Base-by-base conservation (phyloP, 2,113 vertebrate species). In the Brachionichthys hirsutus region DNA sequence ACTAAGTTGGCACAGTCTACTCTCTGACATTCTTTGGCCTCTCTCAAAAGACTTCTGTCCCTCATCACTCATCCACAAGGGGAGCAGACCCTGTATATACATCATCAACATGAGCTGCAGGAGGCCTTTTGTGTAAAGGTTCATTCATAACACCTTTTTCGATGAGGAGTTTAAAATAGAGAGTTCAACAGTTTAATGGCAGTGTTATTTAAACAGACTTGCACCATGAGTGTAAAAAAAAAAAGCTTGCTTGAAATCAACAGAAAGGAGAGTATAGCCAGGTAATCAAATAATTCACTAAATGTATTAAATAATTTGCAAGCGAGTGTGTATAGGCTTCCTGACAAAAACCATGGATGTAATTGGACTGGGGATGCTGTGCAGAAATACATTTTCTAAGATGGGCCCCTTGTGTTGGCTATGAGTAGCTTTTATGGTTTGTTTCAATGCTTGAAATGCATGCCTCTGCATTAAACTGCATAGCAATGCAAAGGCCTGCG, bases 31-130 rank as follows among this genome's bases (percentile, higher is more conserved):
- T 85, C 77, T 74, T 82, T 70, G 53, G 75, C 77, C 24, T 49
- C 72, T 62, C 73, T 88, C 73, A 68, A 86, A 87, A 87, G 73
- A 66, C 54, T 82, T 62, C 64, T 75, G 71, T 85, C 87, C 73
- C 79, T 78, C 79, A 52, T 58, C 73, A 62, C 35, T 73, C 67
- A 58, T 73, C 72, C 55, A 64, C 47, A 14, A 9, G 55, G 24
- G 2, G 45, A 70, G 54, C 9, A 66, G 12, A 30, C 24, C 24
- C 8, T 55, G 30, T 66, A 20, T 45, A 42, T 45, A 20, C 14
- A n/a, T 57, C 49, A 45, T 50, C 68, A 41, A 60, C 22, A 15
- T 58, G 48, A 59, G 53, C n/a, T 51, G 12, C 9, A 59, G 49
- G 35, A 48, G 15, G 17, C 10, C 3, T 44, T 62, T 48, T 61